Conservation (phyloP, 2,797 vertebrate genomes). For the Microcaecilia unicolor region DNA sequence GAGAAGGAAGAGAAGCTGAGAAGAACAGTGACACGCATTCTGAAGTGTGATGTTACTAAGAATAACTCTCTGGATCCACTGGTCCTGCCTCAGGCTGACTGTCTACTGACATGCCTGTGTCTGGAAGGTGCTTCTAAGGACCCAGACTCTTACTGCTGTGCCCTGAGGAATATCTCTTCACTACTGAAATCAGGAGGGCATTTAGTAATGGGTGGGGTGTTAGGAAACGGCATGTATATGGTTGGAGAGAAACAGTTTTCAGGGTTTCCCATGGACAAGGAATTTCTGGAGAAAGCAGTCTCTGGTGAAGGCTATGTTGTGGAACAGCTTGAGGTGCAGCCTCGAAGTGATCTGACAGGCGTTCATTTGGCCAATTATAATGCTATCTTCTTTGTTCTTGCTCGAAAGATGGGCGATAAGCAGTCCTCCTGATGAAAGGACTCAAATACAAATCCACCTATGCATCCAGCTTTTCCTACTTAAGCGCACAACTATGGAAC, state of each 20-base stretch:
- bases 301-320: constrained; percentile 7
- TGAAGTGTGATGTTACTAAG: constrained; percentile 39
- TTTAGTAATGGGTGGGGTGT: constrained; percentile 20
- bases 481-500: too few species aligned
- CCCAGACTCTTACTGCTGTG: constrained; percentile 3
- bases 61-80: constrained; percentile 20
- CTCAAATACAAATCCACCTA: too few species aligned
- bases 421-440: too few species aligned
- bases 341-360: neutral
- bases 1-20: constrained; percentile 41
- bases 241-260: constrained; percentile 22
- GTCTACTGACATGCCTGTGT: constrained; percentile 35
- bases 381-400: neutral
- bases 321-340: constrained; percentile 4
- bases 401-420: too few species aligned
- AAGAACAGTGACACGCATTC: constrained; percentile 16
- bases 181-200: constrained; percentile 36
- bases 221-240: constrained; percentile 31
- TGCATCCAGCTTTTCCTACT: too few species aligned
- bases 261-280: constrained; percentile 7
- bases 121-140: constrained; percentile 37
- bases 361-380: neutral
- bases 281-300: constrained; percentile 12
- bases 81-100: constrained; percentile 22
- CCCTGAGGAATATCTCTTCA: constrained; percentile 20